Percentiles rank a stretch among this genome's conserved stretches.
Evolutionary conservation across 2,113 vertebrate genomes (phyloP).

Genomic region (Saguinus midas): DNA sequence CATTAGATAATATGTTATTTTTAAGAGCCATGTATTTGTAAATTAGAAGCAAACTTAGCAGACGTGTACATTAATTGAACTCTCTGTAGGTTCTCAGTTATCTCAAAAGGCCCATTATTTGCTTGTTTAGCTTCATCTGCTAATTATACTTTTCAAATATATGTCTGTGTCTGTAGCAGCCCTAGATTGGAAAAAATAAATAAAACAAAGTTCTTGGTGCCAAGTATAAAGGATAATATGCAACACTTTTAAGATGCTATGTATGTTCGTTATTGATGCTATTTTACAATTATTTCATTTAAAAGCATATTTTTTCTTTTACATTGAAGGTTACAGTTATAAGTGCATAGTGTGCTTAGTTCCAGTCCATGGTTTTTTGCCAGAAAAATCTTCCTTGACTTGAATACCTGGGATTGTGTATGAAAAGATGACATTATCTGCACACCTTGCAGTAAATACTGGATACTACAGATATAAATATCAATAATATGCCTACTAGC

Average conservation of each 20-base stretch:
- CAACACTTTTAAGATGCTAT: neutral
- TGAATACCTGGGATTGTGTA: neutral
- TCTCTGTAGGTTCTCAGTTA: neutral
- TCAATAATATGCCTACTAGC: neutral
- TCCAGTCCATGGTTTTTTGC: neutral
- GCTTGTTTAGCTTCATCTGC: conserved; percentile 14
- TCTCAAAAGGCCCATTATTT: neutral
- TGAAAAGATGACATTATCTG: neutral
- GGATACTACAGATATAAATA: neutral
- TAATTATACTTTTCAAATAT: conserved; percentile 21
- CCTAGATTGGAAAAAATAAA: neutral
- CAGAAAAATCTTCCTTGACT: neutral
- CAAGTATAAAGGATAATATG: neutral
- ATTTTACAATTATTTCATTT: conserved; percentile 45
- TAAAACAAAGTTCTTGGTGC: neutral
- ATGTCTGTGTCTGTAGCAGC: neutral
- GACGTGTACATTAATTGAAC: neutral
- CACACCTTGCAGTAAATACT: neutral
- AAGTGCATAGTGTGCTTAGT: neutral
- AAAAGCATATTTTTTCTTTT: conserved; percentile 11
- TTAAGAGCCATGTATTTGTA: neutral
- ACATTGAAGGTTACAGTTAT: neutral
- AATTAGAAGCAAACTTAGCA: neutral
- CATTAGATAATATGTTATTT: neutral
- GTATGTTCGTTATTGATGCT: conserved; percentile 1